Conservation (phyloP, 2,888 invertebrate species). For the Andrena dorsata region DNA sequence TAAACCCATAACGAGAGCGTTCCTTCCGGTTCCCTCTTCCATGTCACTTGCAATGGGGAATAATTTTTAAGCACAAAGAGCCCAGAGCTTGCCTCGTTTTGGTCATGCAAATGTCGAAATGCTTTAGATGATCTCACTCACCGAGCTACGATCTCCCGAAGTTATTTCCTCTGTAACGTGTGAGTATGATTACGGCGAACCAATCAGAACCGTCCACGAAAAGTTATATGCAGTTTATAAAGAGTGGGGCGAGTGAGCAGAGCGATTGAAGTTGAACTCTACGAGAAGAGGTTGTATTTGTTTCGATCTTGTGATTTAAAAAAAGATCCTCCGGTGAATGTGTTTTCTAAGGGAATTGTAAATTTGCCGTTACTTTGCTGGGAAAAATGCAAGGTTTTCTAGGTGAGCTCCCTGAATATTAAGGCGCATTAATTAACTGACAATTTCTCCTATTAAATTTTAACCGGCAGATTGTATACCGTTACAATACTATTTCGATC, state of each 20-base stretch:
- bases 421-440: not conserved
- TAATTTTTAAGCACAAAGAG: not conserved
- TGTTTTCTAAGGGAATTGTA: slow-evolving; percentile 7
- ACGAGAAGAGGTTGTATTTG: slow-evolving; percentile 54
- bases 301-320: slow-evolving; percentile 28
- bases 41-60: not conserved
- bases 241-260: slow-evolving; percentile 33
- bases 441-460: slow-evolving; percentile 5
- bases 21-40: not conserved
- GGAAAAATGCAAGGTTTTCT: slow-evolving; percentile 69
- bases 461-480: slow-evolving; percentile 43
- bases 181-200: slow-evolving; percentile 74
- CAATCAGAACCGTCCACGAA: slow-evolving; percentile 82
- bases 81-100: not conserved
- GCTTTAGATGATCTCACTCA: not conserved
- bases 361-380: slow-evolving; percentile 15
- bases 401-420: slow-evolving; percentile 59
- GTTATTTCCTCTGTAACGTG: slow-evolving; percentile 43
- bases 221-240: slow-evolving; percentile 50
- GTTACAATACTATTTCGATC: slow-evolving; percentile 3
- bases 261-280: slow-evolving; percentile 56
- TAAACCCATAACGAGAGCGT: not conserved
- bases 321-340: slow-evolving; percentile 38
- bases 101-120: not conserved
- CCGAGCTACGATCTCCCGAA: not conserved